Evolutionary conservation across 2,888 invertebrate species (phyloP).

Genomic region (Amorpha juglandis): DNA sequence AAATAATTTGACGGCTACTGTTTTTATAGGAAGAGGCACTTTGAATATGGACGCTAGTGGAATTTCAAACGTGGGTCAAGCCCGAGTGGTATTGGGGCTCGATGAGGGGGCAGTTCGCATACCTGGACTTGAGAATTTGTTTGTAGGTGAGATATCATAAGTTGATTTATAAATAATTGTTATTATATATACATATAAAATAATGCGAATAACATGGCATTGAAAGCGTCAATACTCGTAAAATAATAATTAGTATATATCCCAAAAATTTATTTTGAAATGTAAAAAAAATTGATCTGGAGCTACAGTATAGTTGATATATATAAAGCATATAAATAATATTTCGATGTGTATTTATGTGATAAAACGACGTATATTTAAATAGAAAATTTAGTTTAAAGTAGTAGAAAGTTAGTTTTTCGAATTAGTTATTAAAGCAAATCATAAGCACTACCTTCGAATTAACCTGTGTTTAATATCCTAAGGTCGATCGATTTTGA

Average conservation of each 20-base stretch:
- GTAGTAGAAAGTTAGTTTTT: too few relatives aligned
- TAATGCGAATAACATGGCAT: too few relatives aligned
- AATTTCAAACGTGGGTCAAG: constrained; percentile 70
- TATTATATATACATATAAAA: not conserved
- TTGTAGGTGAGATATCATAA: constrained; percentile 55
- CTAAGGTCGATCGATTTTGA: constrained; percentile 9
- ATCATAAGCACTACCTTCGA: too few relatives aligned
- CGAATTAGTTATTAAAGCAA: too few relatives aligned
- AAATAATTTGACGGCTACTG: constrained; percentile 11
- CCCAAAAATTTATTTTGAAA: too few relatives aligned
- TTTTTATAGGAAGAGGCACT: constrained; percentile 58
- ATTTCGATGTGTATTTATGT: too few relatives aligned
- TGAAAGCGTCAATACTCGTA: not conserved
- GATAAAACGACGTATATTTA: too few relatives aligned
- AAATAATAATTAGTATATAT: not conserved
- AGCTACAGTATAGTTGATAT: too few relatives aligned
- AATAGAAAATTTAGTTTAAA: too few relatives aligned
- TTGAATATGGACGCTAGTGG: constrained; percentile 64
- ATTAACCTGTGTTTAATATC: not conserved
- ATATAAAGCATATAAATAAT: too few relatives aligned
- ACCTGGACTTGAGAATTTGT: constrained; percentile 61
- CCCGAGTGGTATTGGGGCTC: constrained; percentile 55
- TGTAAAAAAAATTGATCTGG: too few relatives aligned
- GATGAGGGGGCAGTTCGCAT: constrained; percentile 55
- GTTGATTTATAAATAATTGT: not conserved